phyloP scores from a whole-genome alignment of 2,797 vertebrate genomes.

The Otolemur crassicaudatus region DNA sequence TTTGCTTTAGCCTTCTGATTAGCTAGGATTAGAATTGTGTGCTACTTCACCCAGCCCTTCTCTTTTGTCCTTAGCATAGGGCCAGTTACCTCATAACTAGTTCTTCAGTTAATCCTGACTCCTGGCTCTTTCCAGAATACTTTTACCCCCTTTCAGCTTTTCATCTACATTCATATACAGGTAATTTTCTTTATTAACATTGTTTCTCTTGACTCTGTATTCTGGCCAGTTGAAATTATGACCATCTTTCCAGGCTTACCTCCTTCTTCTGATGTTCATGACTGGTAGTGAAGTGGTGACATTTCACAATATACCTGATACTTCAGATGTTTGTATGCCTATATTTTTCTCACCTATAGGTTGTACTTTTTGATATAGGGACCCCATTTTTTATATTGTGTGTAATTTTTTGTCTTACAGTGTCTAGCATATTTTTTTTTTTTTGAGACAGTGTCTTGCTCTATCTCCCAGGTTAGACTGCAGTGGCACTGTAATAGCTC shows the following conservation, averaged over 20 bases:
- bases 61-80: neutral
- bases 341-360: neutral
- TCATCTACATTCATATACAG: neutral
- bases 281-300: neutral
- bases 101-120: conserved; percentile 21
- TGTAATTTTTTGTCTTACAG: neutral
- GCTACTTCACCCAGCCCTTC: no score
- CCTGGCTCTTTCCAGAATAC: neutral
- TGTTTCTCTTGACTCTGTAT: neutral
- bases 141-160: neutral
- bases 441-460: no score
- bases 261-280: neutral
- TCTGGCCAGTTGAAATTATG: neutral
- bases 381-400: neutral
- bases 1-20: no score
- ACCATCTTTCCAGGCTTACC: neutral
- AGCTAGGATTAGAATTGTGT: no score
- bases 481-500: no score
- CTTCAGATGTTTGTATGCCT: neutral
- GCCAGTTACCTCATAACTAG: neutral
- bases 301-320: neutral
- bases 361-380: neutral
- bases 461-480: no score
- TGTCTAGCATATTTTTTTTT: neutral
- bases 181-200: neutral